Conservation (phyloP, 1,140 invertebrate species). For the Drosophila navojoa region DNA sequence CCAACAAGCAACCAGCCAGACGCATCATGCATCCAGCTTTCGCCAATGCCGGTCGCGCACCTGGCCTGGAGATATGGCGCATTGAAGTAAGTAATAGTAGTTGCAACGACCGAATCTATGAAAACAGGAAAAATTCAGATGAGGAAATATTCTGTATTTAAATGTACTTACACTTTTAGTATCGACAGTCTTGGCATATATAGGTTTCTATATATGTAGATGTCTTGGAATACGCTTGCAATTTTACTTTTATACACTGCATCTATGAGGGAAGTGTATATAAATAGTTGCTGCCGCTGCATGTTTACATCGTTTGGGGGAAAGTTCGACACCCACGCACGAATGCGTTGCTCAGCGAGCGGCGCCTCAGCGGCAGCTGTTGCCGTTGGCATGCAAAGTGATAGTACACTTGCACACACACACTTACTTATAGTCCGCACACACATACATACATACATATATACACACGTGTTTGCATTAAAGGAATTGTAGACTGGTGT, state of each 20-base stretch:
- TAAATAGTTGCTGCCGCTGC: constrained; percentile 62
- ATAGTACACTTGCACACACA: background rate
- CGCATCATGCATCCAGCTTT: constrained; percentile 86
- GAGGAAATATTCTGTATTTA: no score
- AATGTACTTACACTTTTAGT: no score
- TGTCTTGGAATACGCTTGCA: background rate
- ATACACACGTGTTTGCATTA: background rate
- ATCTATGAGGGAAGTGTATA: constrained; percentile 18
- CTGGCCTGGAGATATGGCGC: constrained; percentile 88
- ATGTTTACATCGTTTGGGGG: constrained; percentile 56
- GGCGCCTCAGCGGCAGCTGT: constrained; percentile 14
- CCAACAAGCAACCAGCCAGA: constrained; percentile 64
- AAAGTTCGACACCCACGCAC: constrained; percentile 69
- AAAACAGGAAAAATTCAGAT: no score
- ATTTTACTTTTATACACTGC: background rate
- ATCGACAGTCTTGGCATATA: no score
- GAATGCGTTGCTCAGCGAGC: constrained; percentile 66
- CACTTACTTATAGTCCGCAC: background rate
- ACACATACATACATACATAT: background rate
- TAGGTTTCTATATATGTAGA: background rate
- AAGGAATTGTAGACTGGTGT: constrained; percentile 31
- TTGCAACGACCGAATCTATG: no score
- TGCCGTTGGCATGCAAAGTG: constrained; percentile 38
- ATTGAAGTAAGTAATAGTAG: constrained; percentile 88
- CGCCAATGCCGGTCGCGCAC: constrained; percentile 86